Percentiles rank a stretch among this genome's conserved stretches.
Conservation (phyloP, 2,888 invertebrate genomes). For the Paralinhomoeus sp. region DNA sequence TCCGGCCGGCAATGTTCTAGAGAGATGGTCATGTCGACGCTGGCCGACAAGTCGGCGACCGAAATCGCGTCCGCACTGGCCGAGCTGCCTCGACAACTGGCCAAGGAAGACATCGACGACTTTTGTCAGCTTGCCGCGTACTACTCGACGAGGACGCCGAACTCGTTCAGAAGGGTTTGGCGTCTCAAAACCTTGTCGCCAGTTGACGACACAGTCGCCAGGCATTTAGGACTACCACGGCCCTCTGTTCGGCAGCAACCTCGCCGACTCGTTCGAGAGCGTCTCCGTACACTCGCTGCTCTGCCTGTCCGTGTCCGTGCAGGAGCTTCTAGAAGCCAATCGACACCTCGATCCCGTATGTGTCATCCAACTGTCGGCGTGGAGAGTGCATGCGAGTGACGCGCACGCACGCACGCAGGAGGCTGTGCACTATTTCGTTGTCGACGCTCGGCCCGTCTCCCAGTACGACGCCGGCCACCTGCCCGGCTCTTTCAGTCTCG, state of each 20-base stretch:
- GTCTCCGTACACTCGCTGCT: constrained; percentile 38
- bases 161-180: constrained; percentile 57
- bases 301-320: constrained; percentile 81
- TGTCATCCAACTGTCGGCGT: no score
- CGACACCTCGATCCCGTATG: constrained; percentile 2
- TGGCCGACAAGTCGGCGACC: constrained; percentile 5
- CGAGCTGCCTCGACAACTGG: constrained; percentile 40
- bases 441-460: constrained; percentile 84
- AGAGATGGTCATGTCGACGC: background rate
- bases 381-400: no score
- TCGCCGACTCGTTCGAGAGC: constrained; percentile 16
- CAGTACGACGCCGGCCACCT: constrained; percentile 92
- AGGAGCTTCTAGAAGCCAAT: constrained; percentile 54
- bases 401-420: no score
- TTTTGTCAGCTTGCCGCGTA: constrained; percentile 90
- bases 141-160: constrained; percentile 73
- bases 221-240: constrained; percentile 34
- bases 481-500: constrained; percentile 87
- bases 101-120: constrained; percentile 79
- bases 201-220: no score
- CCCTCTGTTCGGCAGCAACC: constrained; percentile 30
- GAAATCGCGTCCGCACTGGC: constrained; percentile 7
- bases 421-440: constrained; percentile 62
- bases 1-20: background rate
- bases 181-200: no score